Evolutionary conservation across 2,888 invertebrate species (phyloP), one percentile per base, ranked within the genome.

Genomic region (Campoplex capitator): DNA sequence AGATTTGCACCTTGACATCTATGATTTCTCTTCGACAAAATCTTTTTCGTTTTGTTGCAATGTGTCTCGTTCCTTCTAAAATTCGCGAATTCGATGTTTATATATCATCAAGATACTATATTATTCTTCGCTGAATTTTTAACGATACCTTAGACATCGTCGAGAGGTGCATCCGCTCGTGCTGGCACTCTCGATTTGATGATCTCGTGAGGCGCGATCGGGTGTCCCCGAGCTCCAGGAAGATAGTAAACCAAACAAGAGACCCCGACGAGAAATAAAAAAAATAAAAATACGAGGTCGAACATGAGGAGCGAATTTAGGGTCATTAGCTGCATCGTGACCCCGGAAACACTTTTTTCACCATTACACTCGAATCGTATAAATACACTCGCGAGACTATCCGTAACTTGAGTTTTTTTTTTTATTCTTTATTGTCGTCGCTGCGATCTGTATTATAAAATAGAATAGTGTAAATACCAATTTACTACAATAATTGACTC

Each of bases 241-340:
- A 97, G 96, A 94, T 97, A 97, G 95, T 97, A 97, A 94, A 97
- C 97, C 92, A 97, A 95, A 94, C 97, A 97, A 90, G 97, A 97
- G 92, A 97, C 97, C 90, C 97, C 97, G 93, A 97, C 97, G 94
- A 97, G 96, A 95, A 97, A 97, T 94, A 97, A 95, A 95, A 97
- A 97, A 95, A 97, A 97, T 95, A 97, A 96, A 96, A 97, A 97
- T 95, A 97, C 97, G 95, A 97, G 96, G 95, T 97, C 97, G 96
- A 97, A 97, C 97, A 97, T 97, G 96, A 97, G 96, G 95, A 97
- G 96, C 93, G 97, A 97, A 95, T 97, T 97, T 95, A 97, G 96
- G 96, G 97, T 97, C 96, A 97, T 96, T 94, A 97, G 96, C 96
- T 97, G 97, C 97, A 97, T 97, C 95, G 91, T 93, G 91, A 90